A percentile compares a stretch with the other conserved stretches of the same genome.
Conservation (phyloP, 1,140 invertebrate genomes). For the Trichonephila clavipes region DNA sequence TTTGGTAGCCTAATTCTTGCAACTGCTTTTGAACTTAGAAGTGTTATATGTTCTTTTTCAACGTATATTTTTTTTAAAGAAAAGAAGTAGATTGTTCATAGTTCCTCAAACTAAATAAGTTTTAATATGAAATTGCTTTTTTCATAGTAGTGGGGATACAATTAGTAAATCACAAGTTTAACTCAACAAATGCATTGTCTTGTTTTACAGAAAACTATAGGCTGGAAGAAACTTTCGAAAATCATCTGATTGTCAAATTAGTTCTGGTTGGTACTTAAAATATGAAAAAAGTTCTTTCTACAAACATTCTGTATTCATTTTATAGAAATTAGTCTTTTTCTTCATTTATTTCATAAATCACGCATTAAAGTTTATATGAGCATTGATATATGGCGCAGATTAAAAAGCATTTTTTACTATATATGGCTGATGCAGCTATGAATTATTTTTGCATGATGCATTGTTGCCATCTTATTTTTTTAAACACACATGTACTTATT, state of each 20-base stretch:
- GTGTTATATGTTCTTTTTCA: too few relatives aligned
- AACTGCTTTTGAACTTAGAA: too few relatives aligned
- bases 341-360: slow-evolving; percentile 62
- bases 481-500: not conserved
- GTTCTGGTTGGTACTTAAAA: slow-evolving; percentile 83
- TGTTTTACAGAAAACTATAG: slow-evolving; percentile 86
- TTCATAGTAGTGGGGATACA: not conserved
- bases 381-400: not conserved
- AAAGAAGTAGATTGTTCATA: too few relatives aligned
- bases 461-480: not conserved
- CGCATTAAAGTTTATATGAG: not conserved
- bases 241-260: slow-evolving; percentile 90
- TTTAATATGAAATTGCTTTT: not conserved
- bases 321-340: not conserved
- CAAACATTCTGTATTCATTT: not conserved
- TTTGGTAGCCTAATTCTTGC: too few relatives aligned
- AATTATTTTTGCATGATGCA: slow-evolving; percentile 15
- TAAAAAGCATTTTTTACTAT: not conserved
- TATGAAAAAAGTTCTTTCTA: slow-evolving; percentile 6
- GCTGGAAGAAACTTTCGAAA: slow-evolving; percentile 88
- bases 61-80: too few relatives aligned
- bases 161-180: not conserved
- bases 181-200: slow-evolving; percentile 58
- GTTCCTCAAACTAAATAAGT: too few relatives aligned
- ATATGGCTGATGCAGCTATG: not conserved